Conservation (phyloP, 2,888 invertebrate genomes). For the Epicampocera succincta region DNA sequence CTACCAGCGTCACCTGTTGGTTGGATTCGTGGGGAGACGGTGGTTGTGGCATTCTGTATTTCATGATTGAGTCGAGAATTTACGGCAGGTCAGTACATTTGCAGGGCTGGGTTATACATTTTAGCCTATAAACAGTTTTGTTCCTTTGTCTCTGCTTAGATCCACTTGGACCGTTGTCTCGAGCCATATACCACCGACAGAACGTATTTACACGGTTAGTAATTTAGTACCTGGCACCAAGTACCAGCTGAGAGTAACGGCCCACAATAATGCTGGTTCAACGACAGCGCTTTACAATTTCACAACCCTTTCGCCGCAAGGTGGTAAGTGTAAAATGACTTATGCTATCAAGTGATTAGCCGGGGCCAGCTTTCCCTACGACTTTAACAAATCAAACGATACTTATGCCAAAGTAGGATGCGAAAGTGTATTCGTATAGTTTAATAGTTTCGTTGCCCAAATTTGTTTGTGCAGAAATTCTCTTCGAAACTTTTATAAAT, state of each 20-base stretch:
- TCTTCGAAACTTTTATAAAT: too few relatives aligned
- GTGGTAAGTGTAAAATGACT: constrained; percentile 84
- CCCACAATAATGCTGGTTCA: constrained; percentile 93
- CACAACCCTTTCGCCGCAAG: constrained; percentile 89
- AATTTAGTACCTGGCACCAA: constrained; percentile 89
- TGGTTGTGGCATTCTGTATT: constrained; percentile 93
- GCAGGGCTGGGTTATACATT: neutral
- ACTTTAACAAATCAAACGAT: too few relatives aligned
- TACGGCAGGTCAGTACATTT: constrained; percentile 78
- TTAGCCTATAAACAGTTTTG: neutral
- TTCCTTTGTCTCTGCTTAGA: constrained; percentile 70
- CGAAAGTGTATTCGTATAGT: too few relatives aligned
- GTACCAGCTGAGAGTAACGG: constrained; percentile 87
- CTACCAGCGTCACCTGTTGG: constrained; percentile 93
- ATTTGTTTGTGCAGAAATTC: too few relatives aligned
- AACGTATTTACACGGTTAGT: constrained; percentile 90
- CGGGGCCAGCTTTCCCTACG: too few relatives aligned
- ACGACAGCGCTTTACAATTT: constrained; percentile 92
- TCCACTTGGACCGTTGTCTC: constrained; percentile 90
- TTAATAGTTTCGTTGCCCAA: too few relatives aligned
- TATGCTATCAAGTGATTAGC: too few relatives aligned
- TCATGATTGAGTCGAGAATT: constrained; percentile 90
- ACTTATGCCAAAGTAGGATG: too few relatives aligned
- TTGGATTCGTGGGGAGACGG: constrained; percentile 94
- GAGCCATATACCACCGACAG: constrained; percentile 90